These are phyloP conservation scores for Acrocephalus scirpaceus DNA, from an alignment of 2,797 vertebrate species.

Conservation along the genomic window DNA sequence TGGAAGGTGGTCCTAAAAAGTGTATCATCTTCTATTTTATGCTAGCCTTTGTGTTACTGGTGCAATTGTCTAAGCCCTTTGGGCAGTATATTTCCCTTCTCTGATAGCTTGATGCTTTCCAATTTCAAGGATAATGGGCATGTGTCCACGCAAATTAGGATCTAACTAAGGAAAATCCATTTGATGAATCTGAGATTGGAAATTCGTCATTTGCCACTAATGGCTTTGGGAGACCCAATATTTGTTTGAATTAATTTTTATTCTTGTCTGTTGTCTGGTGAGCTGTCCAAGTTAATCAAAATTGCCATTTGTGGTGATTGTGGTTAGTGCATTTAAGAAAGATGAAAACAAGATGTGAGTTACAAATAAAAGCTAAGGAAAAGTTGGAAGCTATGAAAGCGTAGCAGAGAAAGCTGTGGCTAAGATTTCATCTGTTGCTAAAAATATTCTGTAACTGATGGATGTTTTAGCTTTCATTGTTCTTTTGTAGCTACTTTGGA, in stretches of 20 bases:
- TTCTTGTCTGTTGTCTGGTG: constrained; percentile 17
- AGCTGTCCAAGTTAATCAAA: constrained; percentile 39
- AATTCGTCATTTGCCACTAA: not conserved
- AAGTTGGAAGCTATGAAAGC: not conserved
- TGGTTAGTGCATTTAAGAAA: constrained; percentile 24
- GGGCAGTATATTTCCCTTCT: constrained; percentile 41
- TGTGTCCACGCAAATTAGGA: constrained; percentile 62
- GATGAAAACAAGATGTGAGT: constrained; percentile 1
- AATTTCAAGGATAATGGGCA: constrained; percentile 54
- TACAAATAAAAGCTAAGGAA: constrained; percentile 1
- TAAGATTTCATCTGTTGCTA: not conserved
- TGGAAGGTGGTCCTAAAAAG: constrained; percentile 74
- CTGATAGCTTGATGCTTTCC: constrained; percentile 54
- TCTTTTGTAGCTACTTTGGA: not conserved
- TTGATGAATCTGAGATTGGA: not conserved
- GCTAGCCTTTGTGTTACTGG: constrained; percentile 56
- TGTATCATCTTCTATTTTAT: constrained; percentile 69
- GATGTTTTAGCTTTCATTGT: not conserved
- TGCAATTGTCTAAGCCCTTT: constrained; percentile 52
- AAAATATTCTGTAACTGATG: not conserved
- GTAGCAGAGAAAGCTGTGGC: not conserved
- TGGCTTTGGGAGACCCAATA: not conserved
- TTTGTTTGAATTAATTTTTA: constrained; percentile 42
- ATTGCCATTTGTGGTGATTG: constrained; percentile 1
- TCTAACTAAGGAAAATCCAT: not conserved